Conservation (phyloP, 1,140 invertebrate species). For the Pinna nobilis region DNA sequence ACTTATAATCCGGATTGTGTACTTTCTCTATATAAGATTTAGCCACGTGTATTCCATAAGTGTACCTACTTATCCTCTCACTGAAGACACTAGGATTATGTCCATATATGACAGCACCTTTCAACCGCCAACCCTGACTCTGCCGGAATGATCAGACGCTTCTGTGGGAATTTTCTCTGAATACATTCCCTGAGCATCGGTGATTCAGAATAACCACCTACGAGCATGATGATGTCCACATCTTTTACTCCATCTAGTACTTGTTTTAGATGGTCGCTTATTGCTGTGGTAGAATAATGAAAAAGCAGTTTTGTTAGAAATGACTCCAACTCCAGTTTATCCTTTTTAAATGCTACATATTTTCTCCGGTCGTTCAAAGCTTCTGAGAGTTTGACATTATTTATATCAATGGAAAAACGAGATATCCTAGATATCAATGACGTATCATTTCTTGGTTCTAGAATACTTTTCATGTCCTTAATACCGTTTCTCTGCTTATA, state of each 20-base stretch:
- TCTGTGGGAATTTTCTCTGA: slow-evolving; percentile 21
- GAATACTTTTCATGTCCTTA: too few relatives aligned
- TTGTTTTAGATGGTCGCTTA: slow-evolving; percentile 30
- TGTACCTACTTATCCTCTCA: slow-evolving; percentile 36
- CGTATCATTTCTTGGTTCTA: too few relatives aligned
- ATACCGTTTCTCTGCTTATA: slow-evolving; percentile 14
- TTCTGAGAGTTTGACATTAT: slow-evolving; percentile 8
- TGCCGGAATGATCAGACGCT: slow-evolving; percentile 38
- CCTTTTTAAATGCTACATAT: slow-evolving; percentile 27
- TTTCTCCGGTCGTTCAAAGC: background rate
- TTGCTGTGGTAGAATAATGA: slow-evolving; percentile 23
- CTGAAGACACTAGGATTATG: slow-evolving; percentile 41
- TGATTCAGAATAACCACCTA: slow-evolving; percentile 51
- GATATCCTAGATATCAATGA: too few relatives aligned
- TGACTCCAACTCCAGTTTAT: slow-evolving; percentile 44
- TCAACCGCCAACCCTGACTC: slow-evolving; percentile 48
- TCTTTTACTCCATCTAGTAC: slow-evolving; percentile 22
- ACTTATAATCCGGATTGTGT: slow-evolving; percentile 20
- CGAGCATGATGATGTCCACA: slow-evolving; percentile 41
- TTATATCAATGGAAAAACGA: too few relatives aligned
- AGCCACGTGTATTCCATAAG: slow-evolving; percentile 41
- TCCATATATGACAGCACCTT: slow-evolving; percentile 54
- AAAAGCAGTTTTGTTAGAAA: slow-evolving; percentile 39
- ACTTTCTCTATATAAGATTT: slow-evolving; percentile 22
- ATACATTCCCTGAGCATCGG: slow-evolving; percentile 30